Base-by-base conservation (phyloP, 1,140 invertebrate genomes). In the Ips nitidus region DNA sequence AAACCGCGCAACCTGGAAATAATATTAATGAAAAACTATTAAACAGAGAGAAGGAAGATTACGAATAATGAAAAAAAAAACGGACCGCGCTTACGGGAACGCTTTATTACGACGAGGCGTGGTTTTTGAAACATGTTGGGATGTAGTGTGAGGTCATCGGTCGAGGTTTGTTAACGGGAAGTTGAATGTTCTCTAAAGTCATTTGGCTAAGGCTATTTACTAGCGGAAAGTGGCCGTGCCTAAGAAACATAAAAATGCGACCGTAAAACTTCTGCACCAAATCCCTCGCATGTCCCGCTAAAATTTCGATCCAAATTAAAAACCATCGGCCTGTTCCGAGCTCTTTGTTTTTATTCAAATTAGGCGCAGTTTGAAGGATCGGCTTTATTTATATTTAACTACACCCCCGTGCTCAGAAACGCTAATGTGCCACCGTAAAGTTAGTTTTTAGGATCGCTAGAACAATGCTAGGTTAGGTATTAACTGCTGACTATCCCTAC, bases 101-200 rank as follows among this genome's bases (percentile, higher is more conserved):
- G 22, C 60, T 8, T 38, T 22, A 47, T 53, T 38, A 64, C n/a
- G 52, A 52, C 8, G 2, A 22, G 52, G 50, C 47, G 52, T 61
- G 59, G 59, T 37, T 37, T 45, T 22, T 22, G 22, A 22, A 61
- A 61, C 59, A 59, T 59, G 57, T 59, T 42, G 22, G 57, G 57
- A 61, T 61, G 40, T 61, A 61, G 59, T 61, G 59, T 61, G 59
- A 61, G 59, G 59, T 61, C 59, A 61, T 61, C 59, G 59, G 59
- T 61, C 59, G 59, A 61, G 59, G 59, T 61, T 61, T 61, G 59
- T 47, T 61, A 61, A 61, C 59, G 59, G 59, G 42, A 61, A 61
- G 59, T 61, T 61, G 59, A 61, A 61, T 50, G 59, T 43, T 61
- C 59, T 47, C 22, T 61, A 50, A 61, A 61, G 59, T 61, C 59